Evolutionary conservation across 2,797 vertebrate genomes (phyloP), one percentile per base, ranked within the genome.

Genomic region (Gallinago stenura): DNA sequence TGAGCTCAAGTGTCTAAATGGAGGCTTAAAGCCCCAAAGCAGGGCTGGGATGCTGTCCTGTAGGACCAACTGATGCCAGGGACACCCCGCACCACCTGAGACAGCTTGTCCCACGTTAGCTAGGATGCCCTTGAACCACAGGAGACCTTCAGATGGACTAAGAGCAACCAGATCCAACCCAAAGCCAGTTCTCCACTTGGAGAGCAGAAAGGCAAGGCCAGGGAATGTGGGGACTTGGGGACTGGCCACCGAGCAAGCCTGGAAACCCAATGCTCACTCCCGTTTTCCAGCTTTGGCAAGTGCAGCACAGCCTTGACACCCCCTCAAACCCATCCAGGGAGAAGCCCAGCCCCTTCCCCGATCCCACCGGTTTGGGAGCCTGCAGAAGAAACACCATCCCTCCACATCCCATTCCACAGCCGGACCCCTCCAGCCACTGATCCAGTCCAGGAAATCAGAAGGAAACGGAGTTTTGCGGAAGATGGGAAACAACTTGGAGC

Each of bases 391-490:
- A 22, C 8, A 35, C 3, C 15, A 12, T 46, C 12, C 19, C 30
- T 4, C 6, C 22, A 16, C 7, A 1, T 0, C 26, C 53, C 65
- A 25, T 0, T 24, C 48, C 65, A 28, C 0, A 0, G 48, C 72
- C 1, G 2, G 76, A 37, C 7, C 45, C 37, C 60, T 62, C 48
- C 72, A 28, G 68, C 73, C 45, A 54, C 82, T 1, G 7, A 22
- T 56, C 30, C 17, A 33, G 10, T 33, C 39, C 0, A 3, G 84
- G 57, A 54, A 30, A 45, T 12, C 64, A 28, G 88, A 87, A 57
- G 66, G 51, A 33, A 81, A 73, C 1, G 35, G 98, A 98, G 97
- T 37, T 95, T 98, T 98, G 96, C 97, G 97, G 98, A 95, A 96
- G 95, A 84, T 83, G 22, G 95, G 97, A 98, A 96, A 77, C 94